These are phyloP conservation scores for Drosophila persimilis DNA, from an alignment of 1,140 invertebrate species.

Conservation along the genomic window DNA sequence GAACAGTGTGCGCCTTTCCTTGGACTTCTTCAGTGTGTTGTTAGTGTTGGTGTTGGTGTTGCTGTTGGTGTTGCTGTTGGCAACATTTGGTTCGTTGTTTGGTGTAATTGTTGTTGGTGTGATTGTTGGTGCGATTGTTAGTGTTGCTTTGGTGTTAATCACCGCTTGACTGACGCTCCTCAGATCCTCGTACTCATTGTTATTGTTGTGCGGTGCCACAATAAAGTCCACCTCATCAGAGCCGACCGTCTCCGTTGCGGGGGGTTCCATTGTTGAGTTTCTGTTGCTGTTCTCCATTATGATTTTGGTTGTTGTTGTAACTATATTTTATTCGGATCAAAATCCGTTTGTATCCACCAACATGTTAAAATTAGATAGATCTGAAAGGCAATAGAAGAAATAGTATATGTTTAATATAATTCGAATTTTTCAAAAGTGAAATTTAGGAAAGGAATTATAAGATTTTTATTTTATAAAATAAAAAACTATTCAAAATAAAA, in stretches of 20 bases:
- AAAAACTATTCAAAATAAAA: too few relatives aligned
- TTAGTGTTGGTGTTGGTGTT: slow-evolving; percentile 13
- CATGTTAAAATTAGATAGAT: slow-evolving; percentile 44
- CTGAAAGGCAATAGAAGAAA: slow-evolving; percentile 7
- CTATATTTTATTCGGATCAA: slow-evolving; percentile 26
- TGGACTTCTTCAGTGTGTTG: slow-evolving; percentile 61
- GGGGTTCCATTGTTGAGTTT: slow-evolving; percentile 18
- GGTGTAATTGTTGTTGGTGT: slow-evolving; percentile 59
- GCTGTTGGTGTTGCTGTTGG: slow-evolving; percentile 24
- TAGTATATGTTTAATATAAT: slow-evolving; percentile 9
- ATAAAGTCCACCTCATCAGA: slow-evolving; percentile 71
- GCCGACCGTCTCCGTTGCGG: slow-evolving; percentile 14
- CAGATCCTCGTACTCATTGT: slow-evolving; percentile 69
- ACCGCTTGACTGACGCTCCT: slow-evolving; percentile 44
- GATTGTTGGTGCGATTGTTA: slow-evolving; percentile 12
- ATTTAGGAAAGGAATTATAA: not conserved
- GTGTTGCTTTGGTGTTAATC: slow-evolving; percentile 58
- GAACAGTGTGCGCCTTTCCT: slow-evolving; percentile 70
- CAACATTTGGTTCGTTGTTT: slow-evolving; percentile 71
- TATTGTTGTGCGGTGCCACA: slow-evolving; percentile 54
- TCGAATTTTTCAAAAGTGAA: not conserved
- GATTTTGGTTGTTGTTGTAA: slow-evolving; percentile 15
- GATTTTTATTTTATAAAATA: too few relatives aligned
- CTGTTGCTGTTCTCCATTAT: slow-evolving; percentile 52
- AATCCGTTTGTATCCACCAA: slow-evolving; percentile 21